A percentile compares a stretch with the other conserved stretches of the same genome.
Conservation (phyloP, 2,888 invertebrate genomes). For the Dysmachus trigonus region DNA sequence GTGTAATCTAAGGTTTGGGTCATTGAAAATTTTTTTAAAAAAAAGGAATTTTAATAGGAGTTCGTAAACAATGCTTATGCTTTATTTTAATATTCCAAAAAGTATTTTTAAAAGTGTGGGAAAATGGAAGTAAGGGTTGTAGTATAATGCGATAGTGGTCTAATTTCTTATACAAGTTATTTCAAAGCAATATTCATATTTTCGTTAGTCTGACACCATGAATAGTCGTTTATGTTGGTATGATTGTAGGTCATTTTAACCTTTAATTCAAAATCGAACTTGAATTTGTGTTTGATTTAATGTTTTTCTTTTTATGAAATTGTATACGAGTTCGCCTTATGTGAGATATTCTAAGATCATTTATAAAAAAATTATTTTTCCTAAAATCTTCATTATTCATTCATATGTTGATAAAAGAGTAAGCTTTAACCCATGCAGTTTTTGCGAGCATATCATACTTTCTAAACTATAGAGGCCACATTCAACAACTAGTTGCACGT, state of each 20-base stretch:
- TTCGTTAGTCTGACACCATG: background rate
- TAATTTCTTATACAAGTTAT: no score
- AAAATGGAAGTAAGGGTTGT: no score
- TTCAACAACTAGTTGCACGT: background rate
- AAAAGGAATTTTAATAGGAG: no score
- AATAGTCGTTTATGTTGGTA: background rate
- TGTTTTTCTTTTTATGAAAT: background rate
- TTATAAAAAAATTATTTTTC: background rate
- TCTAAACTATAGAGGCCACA: background rate
- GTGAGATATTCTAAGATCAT: background rate
- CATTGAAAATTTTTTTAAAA: no score
- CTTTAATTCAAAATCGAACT: background rate
- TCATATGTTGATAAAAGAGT: background rate
- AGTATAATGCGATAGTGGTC: no score
- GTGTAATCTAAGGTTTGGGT: no score
- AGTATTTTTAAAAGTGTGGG: no score
- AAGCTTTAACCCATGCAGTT: background rate
- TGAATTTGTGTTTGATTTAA: background rate
- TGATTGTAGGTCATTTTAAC: background rate
- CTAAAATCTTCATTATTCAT: background rate
- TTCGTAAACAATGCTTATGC: no score
- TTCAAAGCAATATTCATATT: no score
- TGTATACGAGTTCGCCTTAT: background rate
- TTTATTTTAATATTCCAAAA: no score
- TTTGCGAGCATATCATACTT: background rate